A percentile compares a stretch with the other conserved stretches of the same genome.
Conservation (phyloP, 2,797 vertebrate genomes). For the Atherinosoma microstoma region DNA sequence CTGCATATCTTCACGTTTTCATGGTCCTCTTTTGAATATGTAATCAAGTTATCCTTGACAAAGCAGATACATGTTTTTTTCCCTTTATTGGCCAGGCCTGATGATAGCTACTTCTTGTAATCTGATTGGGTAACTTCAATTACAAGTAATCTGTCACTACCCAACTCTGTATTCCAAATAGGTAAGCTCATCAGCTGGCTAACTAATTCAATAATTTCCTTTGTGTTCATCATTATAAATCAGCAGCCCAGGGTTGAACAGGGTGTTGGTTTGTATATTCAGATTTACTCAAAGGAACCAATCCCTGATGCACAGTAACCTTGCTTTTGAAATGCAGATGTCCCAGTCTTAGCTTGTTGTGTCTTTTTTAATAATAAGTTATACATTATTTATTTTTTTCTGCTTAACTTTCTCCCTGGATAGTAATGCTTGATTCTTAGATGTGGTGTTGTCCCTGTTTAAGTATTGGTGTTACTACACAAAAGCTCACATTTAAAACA, state of each 20-base stretch:
- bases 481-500: not conserved
- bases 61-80: not conserved
- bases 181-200: conserved; percentile 1
- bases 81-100: not conserved
- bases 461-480: not conserved
- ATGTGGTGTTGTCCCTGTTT: conserved; percentile 41
- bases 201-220: conserved; percentile 25
- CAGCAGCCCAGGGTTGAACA: not conserved
- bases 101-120: not conserved
- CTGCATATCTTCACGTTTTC: not conserved
- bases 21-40: not conserved
- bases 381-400: conserved; percentile 20
- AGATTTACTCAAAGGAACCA: not conserved
- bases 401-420: conserved; percentile 36
- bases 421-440: conserved; percentile 26
- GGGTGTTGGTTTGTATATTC: conserved; percentile 22
- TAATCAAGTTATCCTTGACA: not conserved
- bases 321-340: conserved; percentile 10
- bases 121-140: not conserved
- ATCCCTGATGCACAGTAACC: not conserved
- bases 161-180: not conserved
- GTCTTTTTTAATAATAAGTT: not conserved
- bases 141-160: not conserved
- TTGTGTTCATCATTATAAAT: conserved; percentile 15
- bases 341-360: not conserved